phyloP scores from a whole-genome alignment of 2,797 vertebrate genomes.

The Arctocebus calabarensis region DNA sequence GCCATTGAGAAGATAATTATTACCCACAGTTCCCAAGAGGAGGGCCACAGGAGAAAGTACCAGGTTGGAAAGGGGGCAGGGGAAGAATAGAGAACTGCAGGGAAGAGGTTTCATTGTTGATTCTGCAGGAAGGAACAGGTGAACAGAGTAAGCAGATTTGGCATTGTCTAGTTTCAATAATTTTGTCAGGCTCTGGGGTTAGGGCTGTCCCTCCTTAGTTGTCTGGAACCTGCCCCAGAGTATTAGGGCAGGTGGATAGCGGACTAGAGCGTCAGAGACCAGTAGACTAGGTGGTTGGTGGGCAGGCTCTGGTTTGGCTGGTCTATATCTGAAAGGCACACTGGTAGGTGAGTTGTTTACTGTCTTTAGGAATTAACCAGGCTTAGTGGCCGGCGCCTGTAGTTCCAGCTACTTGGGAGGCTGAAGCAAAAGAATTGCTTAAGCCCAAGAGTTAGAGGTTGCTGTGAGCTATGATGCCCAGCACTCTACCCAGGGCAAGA shows the following conservation, averaged over 20 bases:
- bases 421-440: too few relatives aligned
- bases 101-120: not conserved
- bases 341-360: not conserved
- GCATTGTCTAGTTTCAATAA: not conserved
- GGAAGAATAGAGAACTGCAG: not conserved
- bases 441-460: too few relatives aligned
- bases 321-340: not conserved
- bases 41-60: not conserved
- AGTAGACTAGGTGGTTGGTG: not conserved
- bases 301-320: not conserved
- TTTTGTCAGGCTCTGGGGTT: not conserved
- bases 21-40: not conserved
- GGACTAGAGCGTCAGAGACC: not conserved
- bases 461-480: too few relatives aligned
- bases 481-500: too few relatives aligned
- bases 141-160: not conserved
- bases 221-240: not conserved
- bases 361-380: not conserved
- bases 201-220: not conserved
- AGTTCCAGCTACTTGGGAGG: too few relatives aligned
- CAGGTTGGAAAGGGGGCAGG: rapidly evolving
- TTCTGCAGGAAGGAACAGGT: not conserved
- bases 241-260: not conserved
- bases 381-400: too few relatives aligned
- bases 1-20: not conserved